Percentiles rank a stretch among this genome's conserved stretches.
Conservation (phyloP, 1,140 invertebrate species). For the Orussus abietinus region DNA sequence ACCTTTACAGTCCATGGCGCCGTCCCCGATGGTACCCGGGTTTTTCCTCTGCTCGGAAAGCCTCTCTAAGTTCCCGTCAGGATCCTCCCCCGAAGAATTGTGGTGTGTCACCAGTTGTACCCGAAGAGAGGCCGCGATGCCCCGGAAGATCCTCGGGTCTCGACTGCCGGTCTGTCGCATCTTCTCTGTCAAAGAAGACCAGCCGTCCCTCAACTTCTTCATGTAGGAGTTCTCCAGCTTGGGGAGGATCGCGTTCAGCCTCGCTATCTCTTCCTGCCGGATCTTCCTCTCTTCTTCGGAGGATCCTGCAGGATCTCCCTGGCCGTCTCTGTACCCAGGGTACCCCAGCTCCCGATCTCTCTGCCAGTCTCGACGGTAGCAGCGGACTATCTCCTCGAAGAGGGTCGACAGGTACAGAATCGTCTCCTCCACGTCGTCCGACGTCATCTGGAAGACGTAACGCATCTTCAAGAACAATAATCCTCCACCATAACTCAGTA, state of each 20-base stretch:
- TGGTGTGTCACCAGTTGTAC: no score
- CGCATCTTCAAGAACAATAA: no score
- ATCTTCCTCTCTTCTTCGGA: constrained; percentile 25
- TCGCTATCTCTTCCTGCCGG: constrained; percentile 23
- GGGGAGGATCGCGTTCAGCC: constrained; percentile 27
- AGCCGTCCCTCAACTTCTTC: constrained; percentile 22
- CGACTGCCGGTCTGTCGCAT: constrained; percentile 18
- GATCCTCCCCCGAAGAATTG: no score
- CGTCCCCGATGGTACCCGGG: no score
- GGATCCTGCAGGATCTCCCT: constrained; percentile 18
- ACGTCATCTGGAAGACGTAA: no score
- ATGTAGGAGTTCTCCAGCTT: constrained; percentile 28
- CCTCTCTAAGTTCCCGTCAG: no score
- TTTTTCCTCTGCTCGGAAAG: no score
- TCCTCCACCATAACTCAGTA: no score
- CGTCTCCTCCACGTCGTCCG: constrained; percentile 21
- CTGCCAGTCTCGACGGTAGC: constrained; percentile 27
- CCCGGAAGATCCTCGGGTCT: constrained; percentile 16
- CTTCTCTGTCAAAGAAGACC: constrained; percentile 18
- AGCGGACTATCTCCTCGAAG: constrained; percentile 27
- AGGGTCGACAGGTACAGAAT: constrained; percentile 23
- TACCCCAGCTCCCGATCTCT: constrained; percentile 26
- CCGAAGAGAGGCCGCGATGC: constrained; percentile 20
- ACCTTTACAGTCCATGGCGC: no score
- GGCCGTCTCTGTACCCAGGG: constrained; percentile 25